A percentile compares a stretch with the other conserved stretches of the same genome.
Conservation (phyloP, 2,888 invertebrate genomes). For the Nomada flava region DNA sequence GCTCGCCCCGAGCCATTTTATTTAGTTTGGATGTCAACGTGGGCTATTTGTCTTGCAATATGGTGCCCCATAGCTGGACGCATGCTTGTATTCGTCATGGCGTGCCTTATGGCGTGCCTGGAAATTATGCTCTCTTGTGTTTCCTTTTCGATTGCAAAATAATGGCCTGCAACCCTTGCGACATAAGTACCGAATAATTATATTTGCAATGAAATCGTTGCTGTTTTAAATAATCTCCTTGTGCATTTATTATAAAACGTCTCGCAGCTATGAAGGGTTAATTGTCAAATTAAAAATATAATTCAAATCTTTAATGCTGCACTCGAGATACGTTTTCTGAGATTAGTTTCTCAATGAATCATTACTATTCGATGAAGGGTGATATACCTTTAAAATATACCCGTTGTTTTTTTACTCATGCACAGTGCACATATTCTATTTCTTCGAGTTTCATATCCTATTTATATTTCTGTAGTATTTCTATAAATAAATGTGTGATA, state of each 20-base stretch:
- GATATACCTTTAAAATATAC: too few species aligned
- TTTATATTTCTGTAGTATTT: too few species aligned
- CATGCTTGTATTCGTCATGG: constrained; percentile 27
- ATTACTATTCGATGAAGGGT: background rate
- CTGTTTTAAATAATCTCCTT: too few species aligned
- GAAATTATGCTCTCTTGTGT: constrained; percentile 20
- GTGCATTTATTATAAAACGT: background rate
- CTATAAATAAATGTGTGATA: background rate
- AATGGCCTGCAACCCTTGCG: background rate
- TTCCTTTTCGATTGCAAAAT: constrained; percentile 21
- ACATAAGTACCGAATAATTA: background rate
- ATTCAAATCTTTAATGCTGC: background rate
- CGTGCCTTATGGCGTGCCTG: constrained; percentile 12
- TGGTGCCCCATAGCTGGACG: constrained; percentile 15
- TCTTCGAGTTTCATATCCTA: too few species aligned
- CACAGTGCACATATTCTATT: too few species aligned
- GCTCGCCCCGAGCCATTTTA: constrained; percentile 24
- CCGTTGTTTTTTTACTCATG: too few species aligned
- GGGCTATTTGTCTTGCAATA: constrained; percentile 25
- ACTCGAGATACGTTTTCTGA: constrained; percentile 14
- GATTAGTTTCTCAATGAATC: background rate
- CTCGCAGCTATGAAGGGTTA: background rate
- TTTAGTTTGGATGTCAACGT: constrained; percentile 15
- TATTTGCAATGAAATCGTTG: too few species aligned
- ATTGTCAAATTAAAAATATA: background rate